phyloP scores from a whole-genome alignment of 2,797 vertebrate species.

The Sphenodon punctatus region DNA sequence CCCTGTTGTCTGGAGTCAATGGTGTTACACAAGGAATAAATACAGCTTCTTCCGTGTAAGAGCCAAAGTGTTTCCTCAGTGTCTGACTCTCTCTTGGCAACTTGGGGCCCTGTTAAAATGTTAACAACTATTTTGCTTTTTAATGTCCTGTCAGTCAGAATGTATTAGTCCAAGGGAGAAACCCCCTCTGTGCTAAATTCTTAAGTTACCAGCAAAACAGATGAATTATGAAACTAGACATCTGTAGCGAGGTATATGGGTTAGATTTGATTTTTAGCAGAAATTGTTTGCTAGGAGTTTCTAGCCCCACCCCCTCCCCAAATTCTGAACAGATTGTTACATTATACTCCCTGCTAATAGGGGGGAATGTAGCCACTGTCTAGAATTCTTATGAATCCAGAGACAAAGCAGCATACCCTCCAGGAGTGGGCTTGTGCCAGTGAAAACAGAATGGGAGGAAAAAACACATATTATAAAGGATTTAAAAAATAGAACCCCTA shows the following conservation, averaged over 20 bases:
- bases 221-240: background rate
- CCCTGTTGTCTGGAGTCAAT: background rate
- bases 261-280: background rate
- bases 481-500: background rate
- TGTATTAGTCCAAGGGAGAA: background rate
- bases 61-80: background rate
- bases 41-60: background rate
- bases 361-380: background rate
- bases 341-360: background rate
- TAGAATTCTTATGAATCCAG: background rate
- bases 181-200: background rate
- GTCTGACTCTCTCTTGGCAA: background rate
- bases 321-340: background rate
- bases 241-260: background rate
- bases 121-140: background rate
- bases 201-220: slow-evolving; percentile 6
- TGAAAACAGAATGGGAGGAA: background rate
- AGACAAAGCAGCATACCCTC: background rate
- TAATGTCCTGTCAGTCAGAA: background rate
- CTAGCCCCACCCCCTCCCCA: background rate
- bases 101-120: background rate
- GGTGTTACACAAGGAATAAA: background rate
- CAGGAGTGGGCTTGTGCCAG: background rate
- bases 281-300: background rate
- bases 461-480: background rate